A percentile compares a stretch with the other conserved stretches of the same genome.
These are phyloP conservation scores for Fregetta grallaria DNA, from an alignment of 2,113 vertebrate genomes.

Conservation along the genomic window DNA sequence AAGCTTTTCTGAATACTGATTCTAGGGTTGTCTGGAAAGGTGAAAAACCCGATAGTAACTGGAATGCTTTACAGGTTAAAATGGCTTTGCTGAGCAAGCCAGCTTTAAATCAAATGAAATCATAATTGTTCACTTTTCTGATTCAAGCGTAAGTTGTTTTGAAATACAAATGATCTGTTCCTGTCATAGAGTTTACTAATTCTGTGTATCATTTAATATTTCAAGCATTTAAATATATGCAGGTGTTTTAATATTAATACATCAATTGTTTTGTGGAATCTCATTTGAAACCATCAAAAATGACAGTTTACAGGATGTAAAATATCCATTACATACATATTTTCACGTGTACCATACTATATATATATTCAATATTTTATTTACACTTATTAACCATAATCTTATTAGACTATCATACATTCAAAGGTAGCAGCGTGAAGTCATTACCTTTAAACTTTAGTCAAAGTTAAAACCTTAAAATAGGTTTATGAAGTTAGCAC, in stretches of 20 bases:
- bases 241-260: neutral
- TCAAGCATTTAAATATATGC: neutral
- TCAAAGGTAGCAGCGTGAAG: conserved; percentile 67
- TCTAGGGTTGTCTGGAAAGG: conserved; percentile 49
- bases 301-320: neutral
- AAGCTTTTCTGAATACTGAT: conserved; percentile 64
- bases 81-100: neutral
- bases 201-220: neutral
- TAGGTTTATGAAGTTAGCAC: conserved; percentile 81
- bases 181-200: neutral
- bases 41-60: neutral
- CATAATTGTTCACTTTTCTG: neutral
- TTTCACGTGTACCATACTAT: neutral
- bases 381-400: conserved; percentile 10
- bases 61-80: conserved; percentile 48
- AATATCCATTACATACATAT: neutral
- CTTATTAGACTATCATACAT: conserved; percentile 16
- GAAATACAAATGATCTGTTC: neutral
- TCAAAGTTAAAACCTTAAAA: conserved; percentile 76
- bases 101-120: neutral
- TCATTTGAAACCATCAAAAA: neutral
- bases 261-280: neutral
- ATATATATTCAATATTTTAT: neutral
- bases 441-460: conserved; percentile 75
- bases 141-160: neutral